phyloP scores from a whole-genome alignment of 2,113 vertebrate species.

The Oryctolagus cuniculus region mOryCun1.1 NC_091436.1:6996501-6997000 shows the following conservation, averaged over 20 bases:
- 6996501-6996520: no score
- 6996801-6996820: rapidly evolving
- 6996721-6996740: no score
- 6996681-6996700: not conserved
- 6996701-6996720: not conserved
- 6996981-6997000: not conserved
- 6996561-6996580: no score
- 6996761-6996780: not conserved
- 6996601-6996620: not conserved
- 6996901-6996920: rapidly evolving
- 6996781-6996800: not conserved
- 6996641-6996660: not conserved
- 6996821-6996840: not conserved
- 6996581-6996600: not conserved
- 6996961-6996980: no score
- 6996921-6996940: not conserved
- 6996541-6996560: no score
- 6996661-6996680: not conserved
- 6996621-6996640: not conserved
- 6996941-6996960: rapidly evolving
- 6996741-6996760: not conserved
- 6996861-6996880: not conserved
- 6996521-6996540: no score
- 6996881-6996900: not conserved
- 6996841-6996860: not conserved